Evolutionary conservation across 2,888 invertebrate genomes (phyloP).

Genomic region (Microchrysa polita): DNA sequence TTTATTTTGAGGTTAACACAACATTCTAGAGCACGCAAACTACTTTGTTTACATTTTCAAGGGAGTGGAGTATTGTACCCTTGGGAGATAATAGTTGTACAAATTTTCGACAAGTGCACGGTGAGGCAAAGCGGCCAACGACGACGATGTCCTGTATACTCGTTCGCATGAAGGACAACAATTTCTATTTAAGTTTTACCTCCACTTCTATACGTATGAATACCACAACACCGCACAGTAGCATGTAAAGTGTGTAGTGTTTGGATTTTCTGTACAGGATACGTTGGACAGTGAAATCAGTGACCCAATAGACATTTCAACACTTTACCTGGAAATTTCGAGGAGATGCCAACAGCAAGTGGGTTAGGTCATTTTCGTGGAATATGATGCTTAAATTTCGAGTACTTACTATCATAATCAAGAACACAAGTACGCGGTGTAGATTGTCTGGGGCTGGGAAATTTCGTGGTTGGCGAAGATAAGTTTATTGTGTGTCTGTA

Average conservation of each 20-base stretch:
- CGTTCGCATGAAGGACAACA: no score
- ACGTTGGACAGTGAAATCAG: constrained; percentile 1
- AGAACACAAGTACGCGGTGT: no score
- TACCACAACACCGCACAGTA: no score
- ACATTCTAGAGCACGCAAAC: constrained; percentile 1
- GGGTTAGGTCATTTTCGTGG: not conserved
- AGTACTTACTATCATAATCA: no score
- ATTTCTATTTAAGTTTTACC: no score
- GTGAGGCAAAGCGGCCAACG: no score
- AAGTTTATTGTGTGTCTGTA: no score
- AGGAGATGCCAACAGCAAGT: not conserved
- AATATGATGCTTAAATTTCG: not conserved
- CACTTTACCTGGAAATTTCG: constrained; percentile 6
- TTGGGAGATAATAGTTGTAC: constrained; percentile 8
- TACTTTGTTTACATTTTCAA: constrained; percentile 12
- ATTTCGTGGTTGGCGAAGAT: no score
- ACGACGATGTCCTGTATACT: no score
- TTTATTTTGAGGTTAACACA: constrained; percentile 7
- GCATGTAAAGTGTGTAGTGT: no score
- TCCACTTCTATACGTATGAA: no score
- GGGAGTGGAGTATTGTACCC: constrained; percentile 1
- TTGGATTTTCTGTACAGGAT: not conserved
- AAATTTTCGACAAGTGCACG: not conserved
- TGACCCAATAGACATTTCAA: constrained; percentile 8
- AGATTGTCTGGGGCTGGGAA: no score